phyloP scores from a whole-genome alignment of 2,888 invertebrate genomes.

The Penaeus monodon region DNA sequence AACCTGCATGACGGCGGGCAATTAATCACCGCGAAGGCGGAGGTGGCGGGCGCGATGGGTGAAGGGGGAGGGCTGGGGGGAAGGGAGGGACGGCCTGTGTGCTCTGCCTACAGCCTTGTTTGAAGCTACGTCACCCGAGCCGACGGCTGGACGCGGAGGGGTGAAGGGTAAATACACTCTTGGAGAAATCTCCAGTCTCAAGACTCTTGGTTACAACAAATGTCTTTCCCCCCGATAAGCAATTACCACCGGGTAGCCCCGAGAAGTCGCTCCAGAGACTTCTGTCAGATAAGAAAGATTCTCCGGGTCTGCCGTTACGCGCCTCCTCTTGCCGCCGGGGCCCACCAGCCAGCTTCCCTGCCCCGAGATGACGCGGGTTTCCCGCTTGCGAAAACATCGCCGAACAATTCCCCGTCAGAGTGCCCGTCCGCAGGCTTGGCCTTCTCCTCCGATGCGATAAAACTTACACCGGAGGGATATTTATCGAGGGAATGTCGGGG shows the following conservation, averaged over 20 bases:
- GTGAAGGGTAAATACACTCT: slow-evolving; percentile 49
- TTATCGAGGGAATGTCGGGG: too few relatives aligned
- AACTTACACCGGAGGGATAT: too few relatives aligned
- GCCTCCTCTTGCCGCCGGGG: too few relatives aligned
- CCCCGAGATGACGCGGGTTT: too few relatives aligned
- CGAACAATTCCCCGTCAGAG: too few relatives aligned
- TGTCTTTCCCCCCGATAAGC: slow-evolving; percentile 30
- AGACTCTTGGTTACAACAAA: slow-evolving; percentile 39
- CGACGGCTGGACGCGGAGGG: slow-evolving; percentile 49
- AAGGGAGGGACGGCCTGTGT: slow-evolving; percentile 2
- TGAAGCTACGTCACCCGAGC: slow-evolving; percentile 41
- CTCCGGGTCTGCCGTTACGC: too few relatives aligned
- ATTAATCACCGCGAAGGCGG: slow-evolving; percentile 29
- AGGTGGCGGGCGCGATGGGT: slow-evolving; percentile 9
- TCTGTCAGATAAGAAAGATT: too few relatives aligned
- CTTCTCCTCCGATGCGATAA: too few relatives aligned
- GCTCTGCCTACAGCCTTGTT: slow-evolving; percentile 43
- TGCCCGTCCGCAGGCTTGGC: too few relatives aligned
- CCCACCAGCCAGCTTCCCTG: too few relatives aligned
- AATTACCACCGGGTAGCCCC: slow-evolving; percentile 6
- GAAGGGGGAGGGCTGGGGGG: neutral
- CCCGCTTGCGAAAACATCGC: too few relatives aligned
- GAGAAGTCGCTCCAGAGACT: neutral
- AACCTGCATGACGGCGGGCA: slow-evolving; percentile 1
- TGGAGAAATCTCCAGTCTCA: slow-evolving; percentile 43